phyloP scores from a whole-genome alignment of 2,888 invertebrate genomes.

The Hoplodrina blanda region DNA sequence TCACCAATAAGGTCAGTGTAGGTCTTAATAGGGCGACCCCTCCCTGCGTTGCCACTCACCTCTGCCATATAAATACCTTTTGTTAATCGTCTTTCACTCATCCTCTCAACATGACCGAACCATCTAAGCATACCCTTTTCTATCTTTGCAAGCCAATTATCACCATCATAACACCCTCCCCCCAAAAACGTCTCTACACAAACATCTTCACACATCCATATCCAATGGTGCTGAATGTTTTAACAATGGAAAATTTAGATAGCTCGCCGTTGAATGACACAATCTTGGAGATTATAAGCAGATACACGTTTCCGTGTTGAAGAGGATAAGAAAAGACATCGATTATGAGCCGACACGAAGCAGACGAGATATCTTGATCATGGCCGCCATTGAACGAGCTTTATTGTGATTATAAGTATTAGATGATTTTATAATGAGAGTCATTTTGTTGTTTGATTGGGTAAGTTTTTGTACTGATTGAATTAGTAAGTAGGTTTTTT shows the following conservation, averaged over 20 bases:
- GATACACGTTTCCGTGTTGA: slow-evolving; percentile 23
- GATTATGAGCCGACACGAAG: slow-evolving; percentile 34
- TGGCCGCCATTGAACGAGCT: background rate
- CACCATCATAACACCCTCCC: background rate
- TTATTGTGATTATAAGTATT: slow-evolving; percentile 6
- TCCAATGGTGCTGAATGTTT: background rate
- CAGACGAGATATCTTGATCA: slow-evolving; percentile 8
- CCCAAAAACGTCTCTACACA: background rate
- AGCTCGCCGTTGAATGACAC: slow-evolving; percentile 29
- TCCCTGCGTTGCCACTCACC: too few relatives aligned
- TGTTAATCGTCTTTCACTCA: too few relatives aligned
- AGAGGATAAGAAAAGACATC: slow-evolving; percentile 35
- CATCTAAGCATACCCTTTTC: too few relatives aligned
- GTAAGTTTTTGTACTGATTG: too few relatives aligned
- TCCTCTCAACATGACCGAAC: too few relatives aligned
- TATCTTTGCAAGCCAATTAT: background rate
- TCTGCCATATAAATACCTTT: too few relatives aligned
- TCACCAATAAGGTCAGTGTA: too few relatives aligned
- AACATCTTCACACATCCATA: slow-evolving; percentile 14
- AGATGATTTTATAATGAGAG: background rate
- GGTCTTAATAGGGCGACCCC: too few relatives aligned
- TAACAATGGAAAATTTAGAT: slow-evolving; percentile 34
- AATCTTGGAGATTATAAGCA: slow-evolving; percentile 42
- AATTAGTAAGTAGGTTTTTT: too few relatives aligned
- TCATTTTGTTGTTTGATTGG: background rate